Base-by-base conservation (phyloP, 2,888 invertebrate genomes). In the Nymphalis polychloros region DNA sequence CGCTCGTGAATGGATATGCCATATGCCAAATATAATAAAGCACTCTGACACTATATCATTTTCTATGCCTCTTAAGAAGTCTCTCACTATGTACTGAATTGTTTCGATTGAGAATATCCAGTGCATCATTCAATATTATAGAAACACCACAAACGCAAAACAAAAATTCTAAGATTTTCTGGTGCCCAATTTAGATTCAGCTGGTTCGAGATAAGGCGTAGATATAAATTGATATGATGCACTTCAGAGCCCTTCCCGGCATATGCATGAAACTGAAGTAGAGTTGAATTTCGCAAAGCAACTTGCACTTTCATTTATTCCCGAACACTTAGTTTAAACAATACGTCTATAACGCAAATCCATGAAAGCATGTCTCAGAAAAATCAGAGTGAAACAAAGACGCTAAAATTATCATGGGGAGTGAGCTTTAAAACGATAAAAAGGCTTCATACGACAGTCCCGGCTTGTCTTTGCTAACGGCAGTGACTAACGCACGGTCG, bases 321-420 rank as follows among this genome's bases (percentile, higher is more conserved):
- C 86, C 77, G 79, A 87, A 90, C 89, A 91, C 88, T 81, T 90
- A 90, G 86, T 79, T 84, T 73, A 71, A 72, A 68, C 77, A 81
- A 73, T 31, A 53, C 71, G 74, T 76, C 72, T 80, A 78, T 84
- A 78, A 78, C 57, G 79, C 84, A 80, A 85, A 86, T 88, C 92
- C 92, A 92, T 84, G 92, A 92, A 92, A 92, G 92, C 92, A 92
- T 92, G 92, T 92, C 92, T 92, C 92, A 92, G 92, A 92, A 87
- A 85, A 79, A 82, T 78, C 79, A 84, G 86, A 89, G 84, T 88
- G 87, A 86, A 75, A 67, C 71, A 71, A 85, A 81, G 85, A 80
- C 82, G 86, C 87, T 88, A 84, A 86, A 84, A 76, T 79, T 78
- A 57, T 81, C 80, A 77, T 82, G 77, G 78, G 83, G 85, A 88